Evolutionary conservation across 1,140 invertebrate genomes (phyloP).

Genomic region (Hylaeus anthracinus): DNA sequence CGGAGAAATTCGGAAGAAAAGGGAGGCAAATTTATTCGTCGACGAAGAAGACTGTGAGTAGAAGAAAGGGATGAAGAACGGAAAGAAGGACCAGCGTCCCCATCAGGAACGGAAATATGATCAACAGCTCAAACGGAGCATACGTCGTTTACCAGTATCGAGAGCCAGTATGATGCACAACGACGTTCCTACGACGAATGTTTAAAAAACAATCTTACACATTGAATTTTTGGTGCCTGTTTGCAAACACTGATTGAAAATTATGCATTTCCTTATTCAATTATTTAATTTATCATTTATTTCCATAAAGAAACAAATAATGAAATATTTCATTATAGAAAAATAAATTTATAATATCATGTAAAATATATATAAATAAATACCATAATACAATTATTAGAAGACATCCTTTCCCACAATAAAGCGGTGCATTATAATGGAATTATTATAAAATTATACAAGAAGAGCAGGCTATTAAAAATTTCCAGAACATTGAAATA

Average conservation of each 20-base stretch:
- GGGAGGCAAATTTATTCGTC: constrained; percentile 3
- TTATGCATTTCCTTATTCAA: neutral
- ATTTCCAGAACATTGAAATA: too few relatives aligned
- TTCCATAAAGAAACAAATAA: too few relatives aligned
- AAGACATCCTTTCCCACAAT: too few relatives aligned
- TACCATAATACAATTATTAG: too few relatives aligned
- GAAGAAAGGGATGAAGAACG: neutral
- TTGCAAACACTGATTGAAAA: neutral
- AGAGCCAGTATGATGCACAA: constrained; percentile 37
- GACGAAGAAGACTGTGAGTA: neutral
- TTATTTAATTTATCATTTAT: too few relatives aligned
- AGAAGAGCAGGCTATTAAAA: too few relatives aligned
- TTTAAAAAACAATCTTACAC: neutral
- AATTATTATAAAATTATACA: too few relatives aligned
- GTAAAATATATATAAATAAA: too few relatives aligned
- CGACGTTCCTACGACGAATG: constrained; percentile 6
- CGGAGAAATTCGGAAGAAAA: neutral
- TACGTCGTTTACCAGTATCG: constrained; percentile 50
- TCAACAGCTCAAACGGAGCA: constrained; percentile 28
- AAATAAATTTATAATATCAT: too few relatives aligned
- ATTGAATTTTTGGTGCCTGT: neutral
- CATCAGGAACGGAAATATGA: constrained; percentile 44
- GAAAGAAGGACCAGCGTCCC: neutral
- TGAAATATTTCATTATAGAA: too few relatives aligned
- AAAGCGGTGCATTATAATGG: too few relatives aligned